These are phyloP conservation scores for Euura lappo DNA, from an alignment of 1,140 invertebrate species.

Conservation along the genomic window DNA sequence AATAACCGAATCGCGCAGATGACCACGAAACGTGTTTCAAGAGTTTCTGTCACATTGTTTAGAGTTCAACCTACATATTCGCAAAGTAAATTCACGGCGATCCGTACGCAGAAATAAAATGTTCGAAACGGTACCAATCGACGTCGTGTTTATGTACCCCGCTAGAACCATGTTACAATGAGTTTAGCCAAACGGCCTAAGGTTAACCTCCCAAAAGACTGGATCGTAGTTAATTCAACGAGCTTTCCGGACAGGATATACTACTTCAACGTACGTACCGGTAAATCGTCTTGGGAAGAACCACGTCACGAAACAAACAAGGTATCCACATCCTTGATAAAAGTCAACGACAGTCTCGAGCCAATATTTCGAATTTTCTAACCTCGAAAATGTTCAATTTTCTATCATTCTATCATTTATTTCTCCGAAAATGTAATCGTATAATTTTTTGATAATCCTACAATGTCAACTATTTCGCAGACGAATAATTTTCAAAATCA, in stretches of 20 bases:
- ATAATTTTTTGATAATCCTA: background rate
- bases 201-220: constrained; percentile 37
- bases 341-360: background rate
- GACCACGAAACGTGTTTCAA: no score
- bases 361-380: background rate
- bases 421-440: no score
- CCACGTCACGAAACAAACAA: constrained; percentile 14
- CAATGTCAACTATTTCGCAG: background rate
- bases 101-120: no score
- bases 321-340: constrained; percentile 14
- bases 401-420: background rate
- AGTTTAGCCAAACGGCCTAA: constrained; percentile 14
- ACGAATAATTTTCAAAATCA: no score
- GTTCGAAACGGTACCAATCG: no score
- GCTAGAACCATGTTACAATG: background rate
- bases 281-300: constrained; percentile 37
- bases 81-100: no score
- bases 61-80: no score
- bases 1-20: no score
- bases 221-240: constrained; percentile 41
- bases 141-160: no score
- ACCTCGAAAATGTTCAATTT: background rate
- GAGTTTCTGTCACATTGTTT: no score
- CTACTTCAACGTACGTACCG: constrained; percentile 48
- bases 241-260: constrained; percentile 41